Evolutionary conservation across 2,888 invertebrate species (phyloP), one percentile per base, ranked within the genome.

Genomic region (Trisateles emortualis): DNA sequence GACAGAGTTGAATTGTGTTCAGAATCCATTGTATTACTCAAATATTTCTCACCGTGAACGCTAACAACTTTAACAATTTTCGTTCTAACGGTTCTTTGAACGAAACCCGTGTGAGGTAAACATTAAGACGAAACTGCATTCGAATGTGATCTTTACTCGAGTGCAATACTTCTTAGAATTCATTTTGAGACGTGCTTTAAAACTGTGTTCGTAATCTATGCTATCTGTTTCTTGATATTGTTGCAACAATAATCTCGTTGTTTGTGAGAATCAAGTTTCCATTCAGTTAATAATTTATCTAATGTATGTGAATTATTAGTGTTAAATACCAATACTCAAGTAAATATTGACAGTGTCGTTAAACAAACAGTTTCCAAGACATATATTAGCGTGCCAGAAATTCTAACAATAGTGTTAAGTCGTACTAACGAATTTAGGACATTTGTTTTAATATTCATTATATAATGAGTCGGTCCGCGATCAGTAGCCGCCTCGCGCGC

Each of bases 391-490:
- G 61, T 58, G 52, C 45, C 43, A 56, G 51, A 57, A 64, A 74
- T 79, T 79, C 52, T 36, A 81, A 80, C 79, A 82, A 78, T 74
- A 68, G 68, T 72, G 74, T 73, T 76, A 74, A 78, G 79, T 79
- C 68, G 70, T 72, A 74, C 72, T 76, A 79, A 70, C 75, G 81
- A 82, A 87, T 90, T 88, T 81, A 84, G 88, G 83, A 81, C 88
- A 83, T 84, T 86, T 84, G 88, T 83, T 88, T 89, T 87, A 79
- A 88, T 86, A 88, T 88, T 90, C 89, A 88, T 91, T 92, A 90
- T 83, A 87, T 91, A 92, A 92, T 86, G 88, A 88, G 78, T 73
- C 81, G 80, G 77, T 79, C 83, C 79, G 72, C 83, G 83, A 79
- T 81, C 83, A 78, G 74, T 74, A 72, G 74, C 72, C 71, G 74